phyloP scores from a whole-genome alignment of 2,888 invertebrate species.

The Tenodera sinensis region DNA sequence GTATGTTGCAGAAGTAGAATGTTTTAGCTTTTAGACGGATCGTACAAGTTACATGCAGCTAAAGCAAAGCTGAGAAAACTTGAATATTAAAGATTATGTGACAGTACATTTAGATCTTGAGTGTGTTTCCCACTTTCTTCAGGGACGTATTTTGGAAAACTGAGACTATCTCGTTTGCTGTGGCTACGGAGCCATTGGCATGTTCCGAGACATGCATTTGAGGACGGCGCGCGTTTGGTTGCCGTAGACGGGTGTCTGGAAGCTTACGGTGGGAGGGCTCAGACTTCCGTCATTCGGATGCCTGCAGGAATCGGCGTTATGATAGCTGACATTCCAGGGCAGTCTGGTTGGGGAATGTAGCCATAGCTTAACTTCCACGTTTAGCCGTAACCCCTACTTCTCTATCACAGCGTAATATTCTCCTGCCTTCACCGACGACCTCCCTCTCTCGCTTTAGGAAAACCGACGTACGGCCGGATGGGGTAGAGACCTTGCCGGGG shows the following conservation, averaged over 20 bases:
- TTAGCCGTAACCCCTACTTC: not conserved
- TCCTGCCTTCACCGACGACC: not conserved
- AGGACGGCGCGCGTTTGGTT: not conserved
- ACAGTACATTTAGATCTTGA: no score
- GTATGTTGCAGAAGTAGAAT: no score
- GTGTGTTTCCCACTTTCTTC: no score
- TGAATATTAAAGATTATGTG: no score
- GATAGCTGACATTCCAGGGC: constrained; percentile 6
- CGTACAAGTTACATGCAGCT: no score
- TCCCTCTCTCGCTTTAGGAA: not conserved
- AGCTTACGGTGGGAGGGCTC: not conserved
- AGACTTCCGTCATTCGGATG: not conserved
- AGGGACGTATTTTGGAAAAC: no score
- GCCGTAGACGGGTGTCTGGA: not conserved
- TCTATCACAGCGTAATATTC: not conserved
- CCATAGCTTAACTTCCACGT: not conserved
- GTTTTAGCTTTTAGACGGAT: no score
- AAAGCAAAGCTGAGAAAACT: no score
- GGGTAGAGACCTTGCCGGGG: not conserved
- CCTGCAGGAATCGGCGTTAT: not conserved
- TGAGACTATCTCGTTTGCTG: no score
- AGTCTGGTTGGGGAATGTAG: not conserved
- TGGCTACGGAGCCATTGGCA: no score
- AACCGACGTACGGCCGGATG: not conserved
- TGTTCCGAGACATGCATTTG: no score